A percentile compares a stretch with the other conserved stretches of the same genome.
Evolutionary conservation across 2,113 vertebrate species (phyloP).

Genomic region (Albula goreensis): DNA sequence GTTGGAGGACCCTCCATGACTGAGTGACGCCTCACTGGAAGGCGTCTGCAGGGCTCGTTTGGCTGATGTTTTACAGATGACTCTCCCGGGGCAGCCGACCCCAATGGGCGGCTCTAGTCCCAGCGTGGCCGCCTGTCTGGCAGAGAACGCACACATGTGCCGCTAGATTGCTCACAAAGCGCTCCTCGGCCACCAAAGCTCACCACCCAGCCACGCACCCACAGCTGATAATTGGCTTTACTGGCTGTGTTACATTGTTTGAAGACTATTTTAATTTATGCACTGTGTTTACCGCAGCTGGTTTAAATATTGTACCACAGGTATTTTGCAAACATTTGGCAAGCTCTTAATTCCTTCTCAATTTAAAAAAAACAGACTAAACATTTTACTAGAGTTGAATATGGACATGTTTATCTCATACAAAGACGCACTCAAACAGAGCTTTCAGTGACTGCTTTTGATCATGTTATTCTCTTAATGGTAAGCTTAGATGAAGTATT

Average conservation of each 20-base stretch:
- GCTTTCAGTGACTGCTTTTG: not conserved
- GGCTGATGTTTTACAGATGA: conserved; percentile 20
- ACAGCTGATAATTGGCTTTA: not conserved
- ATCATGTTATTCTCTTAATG: not conserved
- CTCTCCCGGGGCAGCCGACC: not conserved
- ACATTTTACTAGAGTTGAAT: too few species aligned
- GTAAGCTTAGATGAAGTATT: not conserved
- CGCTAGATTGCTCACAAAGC: conserved; percentile 16
- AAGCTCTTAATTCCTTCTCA: not conserved
- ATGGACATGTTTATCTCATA: not conserved
- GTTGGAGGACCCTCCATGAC: not conserved
- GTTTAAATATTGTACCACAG: not conserved
- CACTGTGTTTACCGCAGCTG: not conserved
- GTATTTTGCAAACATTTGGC: not conserved
- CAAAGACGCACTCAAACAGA: not conserved
- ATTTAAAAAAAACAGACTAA: not conserved
- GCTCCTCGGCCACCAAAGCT: conserved; percentile 7
- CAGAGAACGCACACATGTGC: not conserved
- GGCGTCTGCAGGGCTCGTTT: not conserved
- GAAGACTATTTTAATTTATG: not conserved
- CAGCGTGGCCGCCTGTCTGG: not conserved
- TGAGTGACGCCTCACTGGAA: not conserved
- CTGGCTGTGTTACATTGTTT: not conserved
- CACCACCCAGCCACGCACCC: not conserved
- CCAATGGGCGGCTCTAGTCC: not conserved